A percentile compares a stretch with the other conserved stretches of the same genome.
Conservation (phyloP, 2,888 invertebrate species). For the Dicranocentrus wangi region DNA sequence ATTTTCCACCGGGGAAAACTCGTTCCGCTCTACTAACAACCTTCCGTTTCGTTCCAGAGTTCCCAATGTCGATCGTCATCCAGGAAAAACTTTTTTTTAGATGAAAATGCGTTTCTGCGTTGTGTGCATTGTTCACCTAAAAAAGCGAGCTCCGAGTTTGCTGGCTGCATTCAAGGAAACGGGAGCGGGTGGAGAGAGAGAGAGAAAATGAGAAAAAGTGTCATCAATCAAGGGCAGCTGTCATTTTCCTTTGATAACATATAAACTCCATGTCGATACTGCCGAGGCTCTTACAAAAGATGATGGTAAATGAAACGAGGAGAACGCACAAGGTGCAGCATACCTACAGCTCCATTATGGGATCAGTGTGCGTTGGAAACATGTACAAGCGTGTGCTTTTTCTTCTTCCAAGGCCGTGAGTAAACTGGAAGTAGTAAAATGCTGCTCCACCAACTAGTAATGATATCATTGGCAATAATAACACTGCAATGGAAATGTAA, state of each 20-base stretch:
- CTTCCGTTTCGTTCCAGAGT: no score
- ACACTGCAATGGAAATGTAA: conserved; percentile 23
- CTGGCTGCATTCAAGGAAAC: no score
- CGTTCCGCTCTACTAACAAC: conserved; percentile 21
- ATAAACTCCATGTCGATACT: background rate
- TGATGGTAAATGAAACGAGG: no score
- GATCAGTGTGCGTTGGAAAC: background rate
- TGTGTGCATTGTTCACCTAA: background rate
- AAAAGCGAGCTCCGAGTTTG: background rate
- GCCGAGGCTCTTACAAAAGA: no score
- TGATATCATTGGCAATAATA: conserved; percentile 6
- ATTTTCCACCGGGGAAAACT: no score
- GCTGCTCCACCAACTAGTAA: background rate
- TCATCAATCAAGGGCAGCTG: conserved; percentile 60
- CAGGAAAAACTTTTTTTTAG: no score
- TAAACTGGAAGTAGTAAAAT: background rate
- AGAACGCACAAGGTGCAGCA: background rate
- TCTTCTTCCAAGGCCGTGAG: background rate
- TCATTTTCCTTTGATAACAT: conserved; percentile 54
- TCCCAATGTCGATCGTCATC: no score
- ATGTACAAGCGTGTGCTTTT: background rate
- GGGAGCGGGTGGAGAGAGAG: no score
- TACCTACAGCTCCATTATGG: conserved; percentile 5
- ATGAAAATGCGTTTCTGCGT: background rate
- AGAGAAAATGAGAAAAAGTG: conserved; percentile 50